These are phyloP conservation scores for Lophius piscatorius DNA, from an alignment of 2,113 vertebrate species.

Conservation along the genomic window DNA sequence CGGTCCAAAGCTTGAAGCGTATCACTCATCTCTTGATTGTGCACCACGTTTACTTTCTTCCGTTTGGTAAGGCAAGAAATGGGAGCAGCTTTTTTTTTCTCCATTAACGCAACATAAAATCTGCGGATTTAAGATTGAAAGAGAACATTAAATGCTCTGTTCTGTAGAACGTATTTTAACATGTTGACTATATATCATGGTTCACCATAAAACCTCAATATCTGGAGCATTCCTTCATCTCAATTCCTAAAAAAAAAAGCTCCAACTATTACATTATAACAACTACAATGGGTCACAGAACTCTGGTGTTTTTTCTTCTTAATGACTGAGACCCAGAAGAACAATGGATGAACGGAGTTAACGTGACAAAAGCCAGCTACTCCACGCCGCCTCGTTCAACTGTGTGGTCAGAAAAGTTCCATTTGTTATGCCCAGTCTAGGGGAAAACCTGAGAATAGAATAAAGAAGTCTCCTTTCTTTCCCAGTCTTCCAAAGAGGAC, in stretches of 20 bases:
- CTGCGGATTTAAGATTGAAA: background rate
- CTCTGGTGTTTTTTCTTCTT: constrained; percentile 29
- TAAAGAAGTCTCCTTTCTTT: no score
- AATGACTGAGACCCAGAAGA: constrained; percentile 24
- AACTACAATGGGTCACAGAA: constrained; percentile 28
- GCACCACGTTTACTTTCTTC: background rate
- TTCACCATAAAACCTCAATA: background rate
- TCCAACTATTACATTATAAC: constrained; percentile 7
- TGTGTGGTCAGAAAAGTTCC: constrained; percentile 45
- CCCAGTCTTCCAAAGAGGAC: no score
- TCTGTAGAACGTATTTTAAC: background rate
- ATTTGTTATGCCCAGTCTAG: no score
- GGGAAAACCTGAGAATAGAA: no score
- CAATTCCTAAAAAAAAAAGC: constrained; percentile 6
- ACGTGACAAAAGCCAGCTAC: constrained; percentile 34
- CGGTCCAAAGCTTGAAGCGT: constrained; percentile 3
- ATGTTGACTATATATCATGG: constrained; percentile 8
- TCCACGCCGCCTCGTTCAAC: constrained; percentile 12
- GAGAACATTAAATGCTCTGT: background rate
- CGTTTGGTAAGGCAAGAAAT: constrained; percentile 18
- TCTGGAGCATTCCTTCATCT: constrained; percentile 28
- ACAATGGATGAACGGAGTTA: constrained; percentile 4
- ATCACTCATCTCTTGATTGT: constrained; percentile 2
- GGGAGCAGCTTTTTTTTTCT: no score
- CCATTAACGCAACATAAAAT: no score